Percentiles rank a stretch among this genome's conserved stretches.
phyloP scores from a whole-genome alignment of 1,140 invertebrate species.

The Artemia franciscana region DNA sequence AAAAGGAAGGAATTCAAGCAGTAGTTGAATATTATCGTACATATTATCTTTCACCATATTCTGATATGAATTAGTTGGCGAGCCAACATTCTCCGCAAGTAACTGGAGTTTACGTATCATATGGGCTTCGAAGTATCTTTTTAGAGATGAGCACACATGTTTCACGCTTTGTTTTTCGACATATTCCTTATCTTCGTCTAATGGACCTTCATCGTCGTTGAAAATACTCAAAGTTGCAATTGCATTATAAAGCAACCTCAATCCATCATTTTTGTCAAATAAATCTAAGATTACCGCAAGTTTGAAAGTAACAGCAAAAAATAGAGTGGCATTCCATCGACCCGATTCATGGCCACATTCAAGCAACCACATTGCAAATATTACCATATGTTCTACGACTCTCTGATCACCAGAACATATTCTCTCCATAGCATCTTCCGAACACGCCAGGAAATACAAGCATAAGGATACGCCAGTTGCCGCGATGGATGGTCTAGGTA shows the following conservation, averaged over 20 bases:
- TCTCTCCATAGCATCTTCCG: conserved; percentile 89
- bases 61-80: background rate
- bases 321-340: conserved; percentile 87
- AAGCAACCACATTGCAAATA: conserved; percentile 55
- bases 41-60: conserved; percentile 35
- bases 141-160: conserved; percentile 71
- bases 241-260: conserved; percentile 79
- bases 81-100: background rate
- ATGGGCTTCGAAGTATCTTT: conserved; percentile 79
- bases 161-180: conserved; percentile 78
- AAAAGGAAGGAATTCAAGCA: conserved; percentile 50
- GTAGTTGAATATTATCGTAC: conserved; percentile 52
- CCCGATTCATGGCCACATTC: conserved; percentile 90
- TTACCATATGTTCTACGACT: conserved; percentile 27
- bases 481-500: conserved; percentile 73
- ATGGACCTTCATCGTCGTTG: conserved; percentile 34
- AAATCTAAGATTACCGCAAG: conserved; percentile 74
- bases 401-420: conserved; percentile 60
- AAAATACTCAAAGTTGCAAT: conserved; percentile 62
- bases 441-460: conserved; percentile 86
- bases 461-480: conserved; percentile 88
- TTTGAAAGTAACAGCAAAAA: conserved; percentile 77
- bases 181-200: conserved; percentile 59
- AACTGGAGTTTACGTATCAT: conserved; percentile 36
- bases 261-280: conserved; percentile 66